Base-by-base conservation (phyloP, 2,888 invertebrate genomes). In the Phytoseiulus persimilis region DNA sequence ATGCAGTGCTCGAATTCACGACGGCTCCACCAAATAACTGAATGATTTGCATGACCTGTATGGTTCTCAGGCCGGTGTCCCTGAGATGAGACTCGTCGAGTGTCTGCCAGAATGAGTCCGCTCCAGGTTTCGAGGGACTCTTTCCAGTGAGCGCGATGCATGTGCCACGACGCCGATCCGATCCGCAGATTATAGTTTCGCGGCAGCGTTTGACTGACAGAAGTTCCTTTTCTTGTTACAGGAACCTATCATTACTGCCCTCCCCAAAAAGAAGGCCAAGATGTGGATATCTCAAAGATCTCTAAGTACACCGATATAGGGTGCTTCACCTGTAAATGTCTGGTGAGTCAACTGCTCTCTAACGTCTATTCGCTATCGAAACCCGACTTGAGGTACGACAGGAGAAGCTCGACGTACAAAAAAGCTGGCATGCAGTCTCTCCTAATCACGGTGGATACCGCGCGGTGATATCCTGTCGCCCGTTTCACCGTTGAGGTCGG, bases 211-310 rank as follows among this genome's bases (percentile, higher is more conserved):
- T 9, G 39, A 39, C 39, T 39, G 65, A 28, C 65, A 23, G 65
- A 65, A 65, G 23, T 39, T 39, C 9, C 9, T 65, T 65, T 65
- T 65, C 65, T 87, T 18, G 11, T 87, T 87, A 0, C 87, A 87
- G 87, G 87, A 39, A 87, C 39, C n/a, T 87, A 87, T 33, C 32
- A 39, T 39, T 39, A 87, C 23, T 87, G 87, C 39, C 32, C 39
- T 9, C 11, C 39, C n/a, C 33, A 87, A 31, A 33, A 87, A 45
- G 87, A 87, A 33, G 87, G 87, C 6, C 32, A 45, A n/a, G 33
- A 32, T 45, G 87, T 87, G 87, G 39, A 33, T 39, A 87, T 87
- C 87, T 87, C 87, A 11, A 87, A 39, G 87, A 87, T 87, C 87
- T 87, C 87, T 18, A 87, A 87, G 87, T 23, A 65, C 65, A 65